Conservation (phyloP, 1,140 invertebrate species). For the Kradibia gibbosae region DNA sequence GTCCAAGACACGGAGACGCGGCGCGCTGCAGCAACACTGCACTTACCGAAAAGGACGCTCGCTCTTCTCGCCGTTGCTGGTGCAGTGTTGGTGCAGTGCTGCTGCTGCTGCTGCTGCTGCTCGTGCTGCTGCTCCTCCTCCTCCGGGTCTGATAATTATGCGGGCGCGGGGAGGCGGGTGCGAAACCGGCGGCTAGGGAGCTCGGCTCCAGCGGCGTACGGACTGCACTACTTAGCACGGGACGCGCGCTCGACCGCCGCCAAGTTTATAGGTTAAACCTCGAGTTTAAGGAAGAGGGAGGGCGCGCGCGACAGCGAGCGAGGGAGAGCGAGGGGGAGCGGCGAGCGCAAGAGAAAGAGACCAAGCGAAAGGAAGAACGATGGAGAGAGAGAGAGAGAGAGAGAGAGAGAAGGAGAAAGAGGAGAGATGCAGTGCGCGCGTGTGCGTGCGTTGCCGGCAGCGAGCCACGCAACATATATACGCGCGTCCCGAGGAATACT, state of each 20-base stretch:
- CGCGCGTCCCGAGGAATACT: background rate
- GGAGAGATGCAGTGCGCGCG: background rate
- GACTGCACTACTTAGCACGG: slow-evolving; percentile 2
- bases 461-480: background rate
- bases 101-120: too few species aligned
- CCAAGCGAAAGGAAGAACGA: background rate
- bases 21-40: slow-evolving; percentile 36
- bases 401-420: background rate
- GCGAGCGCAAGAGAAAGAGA: background rate
- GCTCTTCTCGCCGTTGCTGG: background rate
- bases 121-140: background rate
- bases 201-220: background rate
- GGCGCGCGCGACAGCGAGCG: background rate
- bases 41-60: slow-evolving; percentile 40
- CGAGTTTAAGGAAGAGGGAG: background rate
- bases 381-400: background rate
- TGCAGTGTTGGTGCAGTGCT: too few species aligned
- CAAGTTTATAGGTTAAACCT: slow-evolving; percentile 43
- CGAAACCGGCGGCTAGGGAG: slow-evolving; percentile 2
- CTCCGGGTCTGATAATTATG: slow-evolving; percentile 23
- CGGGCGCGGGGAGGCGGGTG: background rate
- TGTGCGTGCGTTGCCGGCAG: background rate
- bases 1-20: background rate
- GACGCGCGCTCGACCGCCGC: background rate
- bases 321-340: background rate